phyloP scores from a whole-genome alignment of 2,888 invertebrate species.

The Caenorhabditis japonica region DNA sequence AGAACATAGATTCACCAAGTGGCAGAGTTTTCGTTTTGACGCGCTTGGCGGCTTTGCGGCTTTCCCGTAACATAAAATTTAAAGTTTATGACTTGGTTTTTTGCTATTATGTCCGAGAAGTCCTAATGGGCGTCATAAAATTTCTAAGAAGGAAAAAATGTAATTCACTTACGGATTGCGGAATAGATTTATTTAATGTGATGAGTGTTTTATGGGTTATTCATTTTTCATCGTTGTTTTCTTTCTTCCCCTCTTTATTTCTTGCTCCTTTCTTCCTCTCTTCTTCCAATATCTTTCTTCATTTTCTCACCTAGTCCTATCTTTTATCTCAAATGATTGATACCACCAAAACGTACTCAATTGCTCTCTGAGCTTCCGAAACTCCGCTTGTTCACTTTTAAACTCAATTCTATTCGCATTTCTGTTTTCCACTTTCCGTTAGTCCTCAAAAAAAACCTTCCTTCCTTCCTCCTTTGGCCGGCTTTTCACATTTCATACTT shows the following conservation, averaged over 20 bases:
- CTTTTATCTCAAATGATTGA: slow-evolving; percentile 50
- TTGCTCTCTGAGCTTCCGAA: slow-evolving; percentile 15
- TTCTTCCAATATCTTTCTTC: too few relatives aligned
- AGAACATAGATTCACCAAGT: too few relatives aligned
- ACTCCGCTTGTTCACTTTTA: slow-evolving; percentile 7
- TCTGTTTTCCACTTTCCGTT: slow-evolving; percentile 10
- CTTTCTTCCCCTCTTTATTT: slow-evolving; percentile 22
- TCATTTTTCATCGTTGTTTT: slow-evolving; percentile 36
- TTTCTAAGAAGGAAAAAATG: not conserved
- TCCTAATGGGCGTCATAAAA: not conserved
- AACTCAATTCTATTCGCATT: slow-evolving; percentile 27
- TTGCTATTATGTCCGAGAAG: not conserved
- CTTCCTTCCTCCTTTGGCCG: not conserved
- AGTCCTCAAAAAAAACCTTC: slow-evolving; percentile 6
- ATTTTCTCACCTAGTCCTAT: too few relatives aligned
- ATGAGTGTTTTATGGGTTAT: slow-evolving; percentile 29
- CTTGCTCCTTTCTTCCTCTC: too few relatives aligned
- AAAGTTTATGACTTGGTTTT: slow-evolving; percentile 16
- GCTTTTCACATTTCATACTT: not conserved
- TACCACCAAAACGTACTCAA: slow-evolving; percentile 40
- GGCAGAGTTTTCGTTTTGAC: too few relatives aligned
- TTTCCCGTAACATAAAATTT: slow-evolving; percentile 18
- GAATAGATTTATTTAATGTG: slow-evolving; percentile 22
- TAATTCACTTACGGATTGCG: slow-evolving; percentile 24
- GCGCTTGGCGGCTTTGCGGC: slow-evolving; percentile 13